Percentiles rank a stretch among this genome's conserved stretches.
Conservation (phyloP, 2,797 vertebrate species). For the Acanthis flammea region DNA sequence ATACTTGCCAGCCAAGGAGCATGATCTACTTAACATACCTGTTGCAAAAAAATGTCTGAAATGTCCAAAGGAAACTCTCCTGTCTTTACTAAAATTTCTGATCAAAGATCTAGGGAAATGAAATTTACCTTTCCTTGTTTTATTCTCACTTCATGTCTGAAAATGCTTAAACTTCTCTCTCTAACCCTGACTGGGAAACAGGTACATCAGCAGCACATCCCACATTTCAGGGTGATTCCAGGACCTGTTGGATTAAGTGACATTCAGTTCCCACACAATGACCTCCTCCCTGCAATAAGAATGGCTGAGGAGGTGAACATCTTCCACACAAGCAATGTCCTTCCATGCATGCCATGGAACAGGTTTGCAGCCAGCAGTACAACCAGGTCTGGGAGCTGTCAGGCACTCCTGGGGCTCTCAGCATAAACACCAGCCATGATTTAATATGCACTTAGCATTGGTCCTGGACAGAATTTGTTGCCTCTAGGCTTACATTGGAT, state of each 20-base stretch:
- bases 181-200: background rate
- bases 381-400: background rate
- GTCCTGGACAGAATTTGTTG: background rate
- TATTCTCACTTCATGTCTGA: background rate
- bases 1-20: background rate
- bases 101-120: background rate
- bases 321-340: background rate
- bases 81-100: background rate
- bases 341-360: background rate
- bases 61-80: background rate
- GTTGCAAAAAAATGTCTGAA: background rate
- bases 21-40: background rate
- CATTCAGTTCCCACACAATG: background rate
- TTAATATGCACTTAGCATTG: background rate
- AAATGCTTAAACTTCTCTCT: fast-evolving
- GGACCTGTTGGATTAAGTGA: background rate
- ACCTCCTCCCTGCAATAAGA: background rate
- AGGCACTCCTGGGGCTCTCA: background rate
- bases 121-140: background rate
- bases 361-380: background rate
- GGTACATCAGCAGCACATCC: background rate
- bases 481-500: background rate
- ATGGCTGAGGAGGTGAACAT: background rate
- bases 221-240: background rate
- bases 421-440: background rate